Percentiles rank a stretch among this genome's conserved stretches.
Evolutionary conservation across 2,888 invertebrate species (phyloP).

Genomic region (Pandemis heparana): DNA sequence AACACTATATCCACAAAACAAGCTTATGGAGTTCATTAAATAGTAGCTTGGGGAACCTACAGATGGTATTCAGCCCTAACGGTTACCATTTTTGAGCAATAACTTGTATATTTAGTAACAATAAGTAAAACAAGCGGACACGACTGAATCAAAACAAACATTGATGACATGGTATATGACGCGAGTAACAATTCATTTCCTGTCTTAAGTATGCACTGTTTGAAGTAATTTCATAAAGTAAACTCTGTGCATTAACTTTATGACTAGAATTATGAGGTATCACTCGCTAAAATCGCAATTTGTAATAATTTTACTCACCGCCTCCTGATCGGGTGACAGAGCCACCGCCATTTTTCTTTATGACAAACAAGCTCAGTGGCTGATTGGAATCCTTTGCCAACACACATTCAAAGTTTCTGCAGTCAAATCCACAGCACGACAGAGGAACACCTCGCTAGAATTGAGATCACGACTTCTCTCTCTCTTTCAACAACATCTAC

Average conservation of each 20-base stretch:
- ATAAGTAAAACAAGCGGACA: conserved; percentile 40
- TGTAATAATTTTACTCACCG: conserved; percentile 85
- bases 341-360: conserved; percentile 87
- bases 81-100: background rate
- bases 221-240: conserved; percentile 3
- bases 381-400: conserved; percentile 46
- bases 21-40: background rate
- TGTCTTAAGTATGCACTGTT: conserved; percentile 31
- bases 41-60: background rate
- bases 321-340: conserved; percentile 91
- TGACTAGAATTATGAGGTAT: background rate
- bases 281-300: conserved; percentile 41
- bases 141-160: conserved; percentile 82
- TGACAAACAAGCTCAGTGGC: conserved; percentile 45
- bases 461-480: background rate
- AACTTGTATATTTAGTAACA: conserved; percentile 3
- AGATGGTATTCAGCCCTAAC: background rate
- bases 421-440: conserved; percentile 12
- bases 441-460: conserved; percentile 12
- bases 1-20: background rate
- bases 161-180: conserved; percentile 80
- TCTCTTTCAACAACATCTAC: background rate
- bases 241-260: conserved; percentile 13
- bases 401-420: conserved; percentile 35
- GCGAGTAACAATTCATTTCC: conserved; percentile 57